These are phyloP conservation scores for Trichopoda pennipes DNA, from an alignment of 2,888 invertebrate species.

Conservation along the genomic window DNA sequence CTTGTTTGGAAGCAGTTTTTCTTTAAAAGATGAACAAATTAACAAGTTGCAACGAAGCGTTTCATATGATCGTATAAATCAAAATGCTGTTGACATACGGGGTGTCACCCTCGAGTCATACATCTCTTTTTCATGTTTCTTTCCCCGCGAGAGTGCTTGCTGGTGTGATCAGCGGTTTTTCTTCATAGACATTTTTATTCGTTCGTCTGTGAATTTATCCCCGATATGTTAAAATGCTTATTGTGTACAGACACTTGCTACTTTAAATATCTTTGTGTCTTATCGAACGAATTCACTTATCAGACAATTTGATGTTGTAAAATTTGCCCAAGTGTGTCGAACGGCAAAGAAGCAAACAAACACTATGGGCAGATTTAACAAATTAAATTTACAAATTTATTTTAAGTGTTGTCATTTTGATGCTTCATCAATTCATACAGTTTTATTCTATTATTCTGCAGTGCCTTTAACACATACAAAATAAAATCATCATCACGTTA, in stretches of 20 bases:
- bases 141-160: background rate
- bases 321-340: constrained; percentile 56
- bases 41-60: constrained; percentile 80
- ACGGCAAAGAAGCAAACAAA: constrained; percentile 21
- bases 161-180: constrained; percentile 47
- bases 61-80: constrained; percentile 80
- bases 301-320: constrained; percentile 58
- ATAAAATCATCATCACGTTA: constrained; percentile 70
- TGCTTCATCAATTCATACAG: constrained; percentile 24
- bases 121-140: constrained; percentile 64
- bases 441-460: constrained; percentile 31
- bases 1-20: constrained; percentile 8
- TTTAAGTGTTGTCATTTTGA: constrained; percentile 45
- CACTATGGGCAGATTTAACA: constrained; percentile 52
- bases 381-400: constrained; percentile 50
- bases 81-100: constrained; percentile 79
- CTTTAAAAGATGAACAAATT: constrained; percentile 74
- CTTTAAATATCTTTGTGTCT: constrained; percentile 2
- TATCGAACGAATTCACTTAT: constrained; percentile 37
- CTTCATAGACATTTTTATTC: constrained; percentile 50
- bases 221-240: constrained; percentile 48
- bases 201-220: constrained; percentile 64
- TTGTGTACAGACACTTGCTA: constrained; percentile 4
- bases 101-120: constrained; percentile 72
- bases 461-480: constrained; percentile 14